Evolutionary conservation across 2,113 vertebrate species (phyloP), one percentile per base, ranked within the genome.

Genomic region (Muntiacus reevesi): DNA sequence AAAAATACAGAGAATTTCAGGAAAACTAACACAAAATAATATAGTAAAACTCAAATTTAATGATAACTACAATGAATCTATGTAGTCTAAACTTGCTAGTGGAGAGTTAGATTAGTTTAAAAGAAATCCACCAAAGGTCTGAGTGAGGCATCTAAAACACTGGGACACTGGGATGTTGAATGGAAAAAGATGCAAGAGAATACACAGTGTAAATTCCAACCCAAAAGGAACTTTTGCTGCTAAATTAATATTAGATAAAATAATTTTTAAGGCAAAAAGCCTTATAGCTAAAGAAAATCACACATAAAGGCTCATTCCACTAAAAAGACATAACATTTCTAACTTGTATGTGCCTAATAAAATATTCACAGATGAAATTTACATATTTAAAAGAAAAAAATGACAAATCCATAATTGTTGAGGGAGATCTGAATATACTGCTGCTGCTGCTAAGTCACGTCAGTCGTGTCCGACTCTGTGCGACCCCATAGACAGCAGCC

Each of bases 321-420:
- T 60, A 52, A 36, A 89, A 87, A 71, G 85, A 60, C 12, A 33
- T 23, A 79, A 19, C 57, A 89, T 90, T 83, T 94, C 28, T 85
- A 74, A 79, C 4, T 91, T 88, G 21, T 13, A 33, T 43, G 62
- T 86, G 43, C 1, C 2, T 89, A 95, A 28, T 89, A 55, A 95
- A 89, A 87, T 89, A 87, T n/a, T 89, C 28, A 91, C 13, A 81
- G 33, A 8, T 90, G 78, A 93, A 59, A 96, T 88, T 93, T 83
- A 50, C 19, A 79, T n/a, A 45, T 6, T 71, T 79, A 74, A 4
- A 71, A 86, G 55, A 76, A 94, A 71, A 92, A 57, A 82, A 12
- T 36, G 76, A 89, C 33, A 94, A 93, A n/a, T 74, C 9, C 64
- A 33, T 28, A 79, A 15, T 60, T 81, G 28, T 27, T 90, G 64